A percentile compares a stretch with the other conserved stretches of the same genome.
Evolutionary conservation across 1,140 invertebrate species (phyloP).

Genomic region (Zaprionus inermis): DNA sequence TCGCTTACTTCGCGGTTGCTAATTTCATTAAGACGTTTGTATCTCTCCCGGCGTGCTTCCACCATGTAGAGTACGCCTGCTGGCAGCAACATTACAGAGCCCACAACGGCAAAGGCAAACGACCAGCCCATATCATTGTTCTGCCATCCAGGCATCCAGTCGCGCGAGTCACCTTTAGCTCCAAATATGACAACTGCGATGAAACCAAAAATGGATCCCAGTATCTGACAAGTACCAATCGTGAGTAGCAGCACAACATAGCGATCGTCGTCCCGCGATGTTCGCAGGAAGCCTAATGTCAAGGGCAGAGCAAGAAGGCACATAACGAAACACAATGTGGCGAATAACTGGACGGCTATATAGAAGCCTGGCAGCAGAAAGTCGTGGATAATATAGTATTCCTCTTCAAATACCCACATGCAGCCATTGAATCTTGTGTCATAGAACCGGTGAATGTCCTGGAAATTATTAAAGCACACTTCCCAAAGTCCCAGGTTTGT

Average conservation of each 20-base stretch:
- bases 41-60: slow-evolving; percentile 90
- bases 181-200: slow-evolving; percentile 90
- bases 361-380: slow-evolving; percentile 94
- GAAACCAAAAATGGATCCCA: slow-evolving; percentile 90
- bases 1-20: slow-evolving; percentile 87
- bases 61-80: slow-evolving; percentile 92
- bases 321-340: slow-evolving; percentile 92
- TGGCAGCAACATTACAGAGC: slow-evolving; percentile 89
- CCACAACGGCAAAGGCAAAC: slow-evolving; percentile 93
- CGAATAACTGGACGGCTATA: slow-evolving; percentile 96
- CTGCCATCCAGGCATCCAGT: slow-evolving; percentile 99
- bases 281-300: slow-evolving; percentile 89
- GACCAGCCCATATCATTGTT: slow-evolving; percentile 98
- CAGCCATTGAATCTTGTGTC: slow-evolving; percentile 92
- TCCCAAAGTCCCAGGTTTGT: slow-evolving; percentile 95
- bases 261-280: slow-evolving; percentile 91
- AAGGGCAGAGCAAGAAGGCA: slow-evolving; percentile 90
- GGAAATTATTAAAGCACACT: slow-evolving; percentile 94
- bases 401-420: slow-evolving; percentile 97
- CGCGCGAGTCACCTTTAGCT: slow-evolving; percentile 93
- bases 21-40: slow-evolving; percentile 88
- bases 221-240: slow-evolving; percentile 89
- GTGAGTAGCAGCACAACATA: slow-evolving; percentile 90
- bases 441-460: slow-evolving; percentile 92
- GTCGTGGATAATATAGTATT: slow-evolving; percentile 95